phyloP scores from a whole-genome alignment of 2,113 vertebrate species.

The Octodon degus region DNA sequence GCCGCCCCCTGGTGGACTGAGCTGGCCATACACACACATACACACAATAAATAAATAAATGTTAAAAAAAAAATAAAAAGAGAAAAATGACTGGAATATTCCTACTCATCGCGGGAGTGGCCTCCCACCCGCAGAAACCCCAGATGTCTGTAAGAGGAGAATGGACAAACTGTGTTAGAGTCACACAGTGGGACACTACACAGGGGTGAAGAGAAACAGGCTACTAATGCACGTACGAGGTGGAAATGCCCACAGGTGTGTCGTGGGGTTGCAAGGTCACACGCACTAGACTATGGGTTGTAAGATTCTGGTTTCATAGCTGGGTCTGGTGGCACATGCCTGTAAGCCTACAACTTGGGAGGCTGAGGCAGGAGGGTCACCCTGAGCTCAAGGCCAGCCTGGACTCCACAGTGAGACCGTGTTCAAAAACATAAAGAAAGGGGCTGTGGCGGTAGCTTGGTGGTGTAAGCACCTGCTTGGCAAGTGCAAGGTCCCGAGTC shows the following conservation, averaged over 20 bases:
- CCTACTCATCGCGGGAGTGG: not conserved
- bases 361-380: not conserved
- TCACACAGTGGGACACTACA: not conserved
- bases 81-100: not conserved
- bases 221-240: fast-evolving
- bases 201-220: not conserved
- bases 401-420: not conserved
- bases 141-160: not conserved
- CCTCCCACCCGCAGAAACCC: not conserved
- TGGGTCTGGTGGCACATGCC: not conserved
- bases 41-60: too few relatives aligned
- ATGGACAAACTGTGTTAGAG: not conserved
- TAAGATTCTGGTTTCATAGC: not conserved
- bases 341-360: not conserved
- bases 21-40: too few relatives aligned
- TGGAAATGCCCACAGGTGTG: not conserved
- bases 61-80: not conserved
- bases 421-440: not conserved
- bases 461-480: too few relatives aligned
- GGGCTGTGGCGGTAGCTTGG: too few relatives aligned
- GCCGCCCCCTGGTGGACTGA: too few relatives aligned
- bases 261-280: not conserved
- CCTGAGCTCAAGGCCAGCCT: not conserved
- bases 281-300: not conserved
- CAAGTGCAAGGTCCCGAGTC: too few relatives aligned